Evolutionary conservation across 1,140 invertebrate genomes (phyloP), one percentile per base, ranked within the genome.

Genomic region (Drosophila obscura): DNA sequence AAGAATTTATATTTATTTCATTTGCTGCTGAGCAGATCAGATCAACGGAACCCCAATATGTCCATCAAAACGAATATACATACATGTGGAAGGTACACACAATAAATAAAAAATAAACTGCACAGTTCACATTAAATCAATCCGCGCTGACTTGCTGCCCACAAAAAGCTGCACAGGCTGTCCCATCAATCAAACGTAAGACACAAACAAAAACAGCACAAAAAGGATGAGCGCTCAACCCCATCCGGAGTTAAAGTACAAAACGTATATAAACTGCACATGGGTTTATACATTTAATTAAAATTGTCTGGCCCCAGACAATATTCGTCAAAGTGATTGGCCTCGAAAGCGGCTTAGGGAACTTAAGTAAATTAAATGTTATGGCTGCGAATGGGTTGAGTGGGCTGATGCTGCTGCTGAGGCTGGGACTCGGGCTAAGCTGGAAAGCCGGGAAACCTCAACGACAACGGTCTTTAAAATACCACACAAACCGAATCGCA

Each of bases 341-440:
- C 66, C 65, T 68, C 55, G 49, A 28, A 50, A 57, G 50, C 45
- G 66, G 82, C 73, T 87, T 87, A 77, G 73, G 53, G 58, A 87
- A 87, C 77, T 87, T 81, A 74, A 73, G 68, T 63, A 84, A 84
- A 87, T 87, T 81, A 87, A 88, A 82, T 81, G 69, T 74, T 84
- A 59, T 62, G 77, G 49, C 26, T 65, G 15, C 35, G 46, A 48
- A 44, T 19, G 11, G 43, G 16, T 31, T 43, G 41, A n/a, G 19
- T 41, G 31, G 46, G 1, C 0, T 8, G 7, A 0, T 7, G 7
- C 6, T 8, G 6, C 1, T 16, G 28, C 28, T 7, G 28, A 28
- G 41, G 46, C 11, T 2, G 19, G 5, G 45, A 51, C 41, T 6
- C n/a, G 8, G 39, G n/a, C 31, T 31, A 31, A 31, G 31, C 31